phyloP scores from a whole-genome alignment of 2,797 vertebrate species.

The Limosa lapponica region DNA sequence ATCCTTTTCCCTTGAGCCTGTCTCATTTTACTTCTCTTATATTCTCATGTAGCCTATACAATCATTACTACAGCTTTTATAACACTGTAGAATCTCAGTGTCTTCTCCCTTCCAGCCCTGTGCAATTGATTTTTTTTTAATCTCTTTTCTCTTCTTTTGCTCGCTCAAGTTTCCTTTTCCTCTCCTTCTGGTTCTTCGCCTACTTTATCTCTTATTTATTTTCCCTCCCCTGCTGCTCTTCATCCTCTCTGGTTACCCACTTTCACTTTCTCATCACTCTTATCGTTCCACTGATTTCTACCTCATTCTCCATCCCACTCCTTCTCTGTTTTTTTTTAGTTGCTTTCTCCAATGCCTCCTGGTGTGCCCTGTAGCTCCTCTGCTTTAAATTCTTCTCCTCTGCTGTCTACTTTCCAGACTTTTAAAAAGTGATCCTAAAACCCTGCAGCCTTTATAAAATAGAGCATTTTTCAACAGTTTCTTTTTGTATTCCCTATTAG shows the following conservation, averaged over 20 bases:
- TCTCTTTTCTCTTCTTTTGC: neutral
- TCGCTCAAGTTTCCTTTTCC: neutral
- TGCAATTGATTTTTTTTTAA: neutral
- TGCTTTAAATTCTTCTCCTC: neutral
- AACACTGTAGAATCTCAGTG: neutral
- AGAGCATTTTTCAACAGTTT: neutral
- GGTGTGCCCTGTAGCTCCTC: neutral
- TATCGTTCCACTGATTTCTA: neutral
- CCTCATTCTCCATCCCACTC: neutral
- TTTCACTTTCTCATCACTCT: neutral
- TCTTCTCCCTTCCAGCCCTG: neutral
- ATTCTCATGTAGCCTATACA: neutral
- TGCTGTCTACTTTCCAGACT: neutral
- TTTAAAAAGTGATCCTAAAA: neutral
- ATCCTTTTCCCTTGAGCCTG: neutral
- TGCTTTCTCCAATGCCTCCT: neutral
- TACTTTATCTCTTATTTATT: conserved; percentile 9
- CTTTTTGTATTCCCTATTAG: neutral
- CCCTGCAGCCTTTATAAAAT: neutral
- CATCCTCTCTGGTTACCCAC: neutral
- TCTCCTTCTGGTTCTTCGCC: neutral
- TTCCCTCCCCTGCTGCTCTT: neutral
- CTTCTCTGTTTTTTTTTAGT: neutral
- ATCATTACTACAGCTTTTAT: neutral
- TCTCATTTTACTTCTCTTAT: neutral